Evolutionary conservation across 2,888 invertebrate species (phyloP).

Genomic region (Cheilosia urbana): DNA sequence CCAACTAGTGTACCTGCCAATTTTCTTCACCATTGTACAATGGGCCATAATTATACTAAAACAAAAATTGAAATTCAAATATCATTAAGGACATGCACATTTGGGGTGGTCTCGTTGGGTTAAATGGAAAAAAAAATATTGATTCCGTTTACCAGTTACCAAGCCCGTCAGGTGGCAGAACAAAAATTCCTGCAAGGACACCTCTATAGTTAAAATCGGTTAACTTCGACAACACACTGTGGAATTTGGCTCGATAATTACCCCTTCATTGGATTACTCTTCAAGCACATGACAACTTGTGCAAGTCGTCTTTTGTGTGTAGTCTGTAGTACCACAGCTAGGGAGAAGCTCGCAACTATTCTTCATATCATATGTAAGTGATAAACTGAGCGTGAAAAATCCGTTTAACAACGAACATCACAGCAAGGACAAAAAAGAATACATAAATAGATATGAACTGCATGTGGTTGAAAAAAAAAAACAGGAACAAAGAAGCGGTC

Average conservation of each 20-base stretch:
- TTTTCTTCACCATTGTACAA: slow-evolving; percentile 53
- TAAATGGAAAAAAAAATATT: slow-evolving; percentile 19
- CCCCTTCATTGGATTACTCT: not conserved
- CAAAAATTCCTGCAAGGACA: not conserved
- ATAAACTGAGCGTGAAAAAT: slow-evolving; percentile 47
- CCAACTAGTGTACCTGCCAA: slow-evolving; percentile 56
- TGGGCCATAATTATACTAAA: slow-evolving; percentile 65
- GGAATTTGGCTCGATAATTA: slow-evolving; percentile 18
- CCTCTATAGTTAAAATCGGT: not conserved
- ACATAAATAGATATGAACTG: not conserved
- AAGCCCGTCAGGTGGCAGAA: not conserved
- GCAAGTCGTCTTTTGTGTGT: not conserved
- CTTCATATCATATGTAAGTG: slow-evolving; percentile 35
- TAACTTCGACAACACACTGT: slow-evolving; percentile 2
- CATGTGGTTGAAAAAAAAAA: slow-evolving; percentile 32
- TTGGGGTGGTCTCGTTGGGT: not conserved
- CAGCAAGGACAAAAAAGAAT: not conserved
- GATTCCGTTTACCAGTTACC: too few relatives aligned
- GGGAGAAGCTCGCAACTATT: slow-evolving; percentile 2
- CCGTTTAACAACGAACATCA: slow-evolving; percentile 20
- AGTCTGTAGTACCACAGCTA: not conserved
- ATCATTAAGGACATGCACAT: slow-evolving; percentile 63
- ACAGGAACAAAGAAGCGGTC: slow-evolving; percentile 9
- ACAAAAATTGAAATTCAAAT: slow-evolving; percentile 64
- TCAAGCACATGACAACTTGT: slow-evolving; percentile 25